Evolutionary conservation across 2,797 vertebrate species (phyloP).

Genomic region (Periophthalmus magnuspinnatus): DNA sequence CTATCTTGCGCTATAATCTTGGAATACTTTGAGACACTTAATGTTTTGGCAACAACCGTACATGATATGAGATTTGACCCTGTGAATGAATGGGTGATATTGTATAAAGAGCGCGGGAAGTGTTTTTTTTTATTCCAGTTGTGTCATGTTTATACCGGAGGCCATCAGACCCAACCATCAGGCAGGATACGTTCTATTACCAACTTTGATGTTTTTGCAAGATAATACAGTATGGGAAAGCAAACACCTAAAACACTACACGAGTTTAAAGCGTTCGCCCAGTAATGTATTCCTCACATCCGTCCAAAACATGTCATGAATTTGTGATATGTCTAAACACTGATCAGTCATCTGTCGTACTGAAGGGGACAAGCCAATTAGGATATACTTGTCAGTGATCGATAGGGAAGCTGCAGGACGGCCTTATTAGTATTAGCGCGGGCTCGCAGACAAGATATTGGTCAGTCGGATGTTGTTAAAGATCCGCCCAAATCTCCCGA

Average conservation of each 20-base stretch:
- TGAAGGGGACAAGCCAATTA: constrained; percentile 54
- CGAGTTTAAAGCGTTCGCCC: background rate
- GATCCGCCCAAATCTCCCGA: constrained; percentile 31
- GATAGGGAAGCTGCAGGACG: constrained; percentile 63
- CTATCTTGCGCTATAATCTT: constrained; percentile 65
- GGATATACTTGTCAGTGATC: constrained; percentile 51
- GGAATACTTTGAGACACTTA: constrained; percentile 68
- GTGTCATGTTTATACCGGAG: constrained; percentile 70
- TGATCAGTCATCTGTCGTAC: constrained; percentile 45
- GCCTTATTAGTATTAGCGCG: constrained; percentile 65
- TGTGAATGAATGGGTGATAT: constrained; percentile 66
- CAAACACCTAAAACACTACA: constrained; percentile 32
- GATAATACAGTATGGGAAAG: constrained; percentile 37
- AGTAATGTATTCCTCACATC: background rate
- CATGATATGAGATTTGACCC: constrained; percentile 69
- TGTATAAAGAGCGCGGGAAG: constrained; percentile 65
- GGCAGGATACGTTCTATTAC: constrained; percentile 40
- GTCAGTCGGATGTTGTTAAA: constrained; percentile 52
- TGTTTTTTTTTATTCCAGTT: constrained; percentile 68
- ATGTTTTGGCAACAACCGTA: constrained; percentile 79
- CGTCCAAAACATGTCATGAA: constrained; percentile 8
- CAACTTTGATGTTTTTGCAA: constrained; percentile 47
- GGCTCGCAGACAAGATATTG: constrained; percentile 23
- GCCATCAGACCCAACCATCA: constrained; percentile 58
- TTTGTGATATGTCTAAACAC: constrained; percentile 27